phyloP scores from a whole-genome alignment of 2,888 invertebrate genomes.

The Lithosia quadra region DNA sequence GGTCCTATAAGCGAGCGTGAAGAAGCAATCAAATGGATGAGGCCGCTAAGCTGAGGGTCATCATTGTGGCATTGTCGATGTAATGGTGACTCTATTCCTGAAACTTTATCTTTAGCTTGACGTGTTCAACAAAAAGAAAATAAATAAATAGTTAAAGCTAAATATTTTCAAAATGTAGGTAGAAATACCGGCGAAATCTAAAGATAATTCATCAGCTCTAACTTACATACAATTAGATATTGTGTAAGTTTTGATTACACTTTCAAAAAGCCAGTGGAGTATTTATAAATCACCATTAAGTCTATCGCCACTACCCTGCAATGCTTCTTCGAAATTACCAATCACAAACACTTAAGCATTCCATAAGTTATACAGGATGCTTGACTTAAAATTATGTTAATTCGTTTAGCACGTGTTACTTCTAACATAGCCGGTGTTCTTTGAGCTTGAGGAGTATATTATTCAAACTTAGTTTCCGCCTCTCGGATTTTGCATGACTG shows the following conservation, averaged over 20 bases:
- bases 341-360: neutral
- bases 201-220: neutral
- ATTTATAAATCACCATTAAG: neutral
- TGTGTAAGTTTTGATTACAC: neutral
- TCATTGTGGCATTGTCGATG: too few species aligned
- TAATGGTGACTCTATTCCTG: too few species aligned
- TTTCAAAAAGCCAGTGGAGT: neutral
- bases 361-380: constrained; percentile 1
- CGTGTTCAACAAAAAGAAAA: too few species aligned
- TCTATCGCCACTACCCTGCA: neutral
- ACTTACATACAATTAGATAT: neutral
- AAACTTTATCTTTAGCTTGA: too few species aligned
- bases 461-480: too few species aligned
- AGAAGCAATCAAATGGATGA: too few species aligned
- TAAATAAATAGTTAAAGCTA: neutral
- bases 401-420: neutral
- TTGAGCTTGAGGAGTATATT: constrained; percentile 3
- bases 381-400: constrained; percentile 1
- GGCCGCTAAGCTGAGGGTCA: too few species aligned
- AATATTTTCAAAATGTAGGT: too few species aligned
- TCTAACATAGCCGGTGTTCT: neutral
- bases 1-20: too few species aligned
- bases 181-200: neutral
- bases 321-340: neutral
- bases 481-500: neutral